Percentiles rank a stretch among this genome's conserved stretches.
Conservation (phyloP, 2,113 vertebrate species). For the Nycticryphes semicollaris region DNA sequence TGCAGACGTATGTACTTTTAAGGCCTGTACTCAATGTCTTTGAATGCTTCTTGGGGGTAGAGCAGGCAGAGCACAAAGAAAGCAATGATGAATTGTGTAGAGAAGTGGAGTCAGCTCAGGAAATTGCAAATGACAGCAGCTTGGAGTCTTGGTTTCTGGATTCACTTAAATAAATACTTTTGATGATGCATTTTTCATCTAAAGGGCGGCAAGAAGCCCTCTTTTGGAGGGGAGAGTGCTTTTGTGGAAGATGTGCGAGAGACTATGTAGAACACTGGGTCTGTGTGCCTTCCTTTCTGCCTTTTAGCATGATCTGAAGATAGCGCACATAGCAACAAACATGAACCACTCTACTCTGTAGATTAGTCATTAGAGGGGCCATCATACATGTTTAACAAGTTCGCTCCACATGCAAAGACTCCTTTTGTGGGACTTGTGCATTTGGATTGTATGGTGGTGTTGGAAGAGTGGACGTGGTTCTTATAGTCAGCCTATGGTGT, state of each 20-base stretch:
- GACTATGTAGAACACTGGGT: no score
- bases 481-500: not conserved
- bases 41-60: conserved; percentile 4
- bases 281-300: not conserved
- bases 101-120: conserved; percentile 3
- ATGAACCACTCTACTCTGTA: not conserved
- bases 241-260: not conserved
- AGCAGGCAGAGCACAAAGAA: conserved; percentile 2
- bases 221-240: not conserved
- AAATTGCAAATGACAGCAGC: conserved; percentile 44
- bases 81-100: not conserved
- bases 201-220: not conserved
- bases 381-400: not conserved
- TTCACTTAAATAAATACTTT: conserved; percentile 28
- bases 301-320: not conserved
- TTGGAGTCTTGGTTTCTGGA: not conserved
- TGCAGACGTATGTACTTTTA: not conserved
- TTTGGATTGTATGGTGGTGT: not conserved
- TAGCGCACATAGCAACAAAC: not conserved
- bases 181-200: not conserved
- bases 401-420: not conserved
- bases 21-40: not conserved
- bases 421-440: not conserved
- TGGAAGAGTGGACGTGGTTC: not conserved
- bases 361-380: not conserved